Evolutionary conservation across 2,888 invertebrate species (phyloP).

Genomic region (Corythucha ciliata): DNA sequence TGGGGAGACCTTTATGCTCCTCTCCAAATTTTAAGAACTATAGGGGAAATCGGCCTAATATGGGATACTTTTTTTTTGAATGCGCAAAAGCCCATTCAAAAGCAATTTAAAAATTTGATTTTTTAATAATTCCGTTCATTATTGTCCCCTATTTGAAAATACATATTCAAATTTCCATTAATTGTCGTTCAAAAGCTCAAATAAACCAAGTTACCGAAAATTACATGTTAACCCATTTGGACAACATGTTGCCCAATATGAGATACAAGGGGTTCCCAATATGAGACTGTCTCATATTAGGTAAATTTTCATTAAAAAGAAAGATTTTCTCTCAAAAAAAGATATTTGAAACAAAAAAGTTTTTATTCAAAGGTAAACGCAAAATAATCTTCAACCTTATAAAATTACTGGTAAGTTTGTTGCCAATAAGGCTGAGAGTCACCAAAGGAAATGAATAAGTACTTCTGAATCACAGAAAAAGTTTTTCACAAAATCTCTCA

Average conservation of each 20-base stretch:
- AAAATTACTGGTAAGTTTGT: conserved; percentile 5
- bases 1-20: too few relatives aligned
- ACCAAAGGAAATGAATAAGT: not conserved
- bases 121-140: not conserved
- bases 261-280: conserved; percentile 9
- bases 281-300: conserved; percentile 10
- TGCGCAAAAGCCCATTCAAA: conserved; percentile 1
- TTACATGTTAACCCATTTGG: conserved; percentile 5
- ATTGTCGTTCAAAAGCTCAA: not conserved
- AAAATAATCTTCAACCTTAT: conserved; percentile 2
- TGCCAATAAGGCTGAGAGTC: conserved; percentile 11
- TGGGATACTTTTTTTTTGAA: conserved; percentile 9
- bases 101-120: conserved; percentile 2
- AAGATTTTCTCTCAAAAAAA: not conserved
- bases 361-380: not conserved
- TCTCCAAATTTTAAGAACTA: too few relatives aligned
- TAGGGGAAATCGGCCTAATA: conserved; percentile 7
- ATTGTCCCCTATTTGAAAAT: conserved; percentile 1
- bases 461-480: conserved; percentile 5
- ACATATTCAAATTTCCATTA: conserved; percentile 11
- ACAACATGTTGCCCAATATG: conserved; percentile 9
- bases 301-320: not conserved
- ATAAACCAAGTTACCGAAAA: conserved; percentile 7
- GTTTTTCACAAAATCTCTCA: too few relatives aligned
- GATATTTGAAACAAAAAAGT: conserved; percentile 11